Base-by-base conservation (phyloP, 2,888 invertebrate genomes). In the Lampropteryx suffumata region DNA sequence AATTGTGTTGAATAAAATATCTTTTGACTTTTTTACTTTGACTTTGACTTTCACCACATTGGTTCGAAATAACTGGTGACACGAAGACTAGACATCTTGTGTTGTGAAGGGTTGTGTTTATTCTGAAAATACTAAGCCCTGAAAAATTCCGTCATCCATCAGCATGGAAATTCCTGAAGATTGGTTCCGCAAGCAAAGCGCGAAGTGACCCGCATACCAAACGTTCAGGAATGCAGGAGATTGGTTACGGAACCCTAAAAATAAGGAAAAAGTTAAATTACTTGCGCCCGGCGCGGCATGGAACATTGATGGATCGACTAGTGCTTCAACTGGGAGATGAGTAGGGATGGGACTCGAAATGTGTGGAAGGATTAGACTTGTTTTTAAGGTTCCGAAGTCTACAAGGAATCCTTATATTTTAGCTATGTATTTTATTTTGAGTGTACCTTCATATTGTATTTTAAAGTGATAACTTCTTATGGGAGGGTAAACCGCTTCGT, bases 301-400 rank as follows among this genome's bases (percentile, higher is more conserved):
- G 40, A 56, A 50, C 63, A 53, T 56, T 65, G 69, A 72, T 71
- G 57, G 69, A 72, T 69, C 46, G 65, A 58, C 52, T 64, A 50
- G 44, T 51, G 51, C 50, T 49, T 39, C 42, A 12, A 29, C 37
- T 35, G 36, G 6, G 36, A 44, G 43, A 50, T 46, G 41, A 53
- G 26, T 50, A 55, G 47, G 10, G 36, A 49, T 55, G 57, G 56
- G 61, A 39, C 17, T 11, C 47, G 12, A 13, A 56, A 50, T 12
- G 3, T 21, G 11, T 14, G 24, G 39, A 44, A 10, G 39, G 24
- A 1, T 7, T 24, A 6, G 24, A 7, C 24, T 24, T 24, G 24
- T 24, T 24, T 24, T 24, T 24, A 28, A 1, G n/a, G n/a, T 28
- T n/a, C n/a, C 3, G n/a, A n/a, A n/a, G n/a, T n/a, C n/a, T n/a